A percentile compares a stretch with the other conserved stretches of the same genome.
phyloP scores from a whole-genome alignment of 1,140 invertebrate genomes.

The Bombus sibiricus region DNA sequence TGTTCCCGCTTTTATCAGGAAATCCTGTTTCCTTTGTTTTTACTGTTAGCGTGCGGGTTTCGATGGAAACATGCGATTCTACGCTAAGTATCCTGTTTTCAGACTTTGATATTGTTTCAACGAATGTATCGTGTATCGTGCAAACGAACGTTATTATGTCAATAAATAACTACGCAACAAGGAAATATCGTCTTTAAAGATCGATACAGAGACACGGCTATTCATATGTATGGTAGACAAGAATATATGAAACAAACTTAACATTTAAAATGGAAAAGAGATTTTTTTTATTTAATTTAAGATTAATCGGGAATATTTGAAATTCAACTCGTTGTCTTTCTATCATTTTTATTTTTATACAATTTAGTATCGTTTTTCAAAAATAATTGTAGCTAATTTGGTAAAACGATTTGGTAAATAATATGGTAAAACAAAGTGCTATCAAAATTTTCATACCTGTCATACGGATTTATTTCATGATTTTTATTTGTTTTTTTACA shows the following conservation, averaged over 20 bases:
- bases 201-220: not conserved
- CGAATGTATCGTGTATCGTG: not conserved
- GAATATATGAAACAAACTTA: not conserved
- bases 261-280: not conserved
- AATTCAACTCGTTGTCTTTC: not conserved
- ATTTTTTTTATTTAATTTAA: not conserved
- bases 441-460: no score
- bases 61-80: not conserved
- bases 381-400: not conserved
- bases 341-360: no score
- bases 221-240: not conserved
- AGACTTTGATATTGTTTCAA: not conserved
- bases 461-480: not conserved
- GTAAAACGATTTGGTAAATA: no score
- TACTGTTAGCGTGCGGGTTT: not conserved
- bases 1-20: not conserved
- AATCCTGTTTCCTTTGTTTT: not conserved
- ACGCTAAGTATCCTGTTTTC: not conserved
- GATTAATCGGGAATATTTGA: not conserved
- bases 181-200: not conserved
- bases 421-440: no score
- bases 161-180: not conserved
- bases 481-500: constrained; percentile 79
- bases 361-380: not conserved
- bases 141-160: not conserved